phyloP scores from a whole-genome alignment of 2,888 invertebrate genomes.

The Sisyra terminalis region DNA sequence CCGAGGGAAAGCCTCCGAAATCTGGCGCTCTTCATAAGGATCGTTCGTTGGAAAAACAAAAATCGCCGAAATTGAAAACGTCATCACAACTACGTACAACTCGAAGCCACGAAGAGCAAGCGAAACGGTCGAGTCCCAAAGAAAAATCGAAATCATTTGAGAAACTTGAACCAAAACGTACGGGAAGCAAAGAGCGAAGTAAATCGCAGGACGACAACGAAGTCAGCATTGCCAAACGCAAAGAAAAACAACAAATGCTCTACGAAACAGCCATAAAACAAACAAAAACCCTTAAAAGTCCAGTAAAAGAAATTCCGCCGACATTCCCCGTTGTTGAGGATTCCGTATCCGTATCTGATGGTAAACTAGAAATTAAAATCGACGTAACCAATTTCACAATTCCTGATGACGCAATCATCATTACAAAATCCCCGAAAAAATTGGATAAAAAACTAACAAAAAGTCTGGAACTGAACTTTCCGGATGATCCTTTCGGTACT shows the following conservation, averaged over 20 bases:
- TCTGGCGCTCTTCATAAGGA: slow-evolving; percentile 23
- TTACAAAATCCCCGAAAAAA: slow-evolving; percentile 58
- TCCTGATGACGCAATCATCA: slow-evolving; percentile 54
- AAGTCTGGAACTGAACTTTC: slow-evolving; percentile 47
- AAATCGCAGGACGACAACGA: slow-evolving; percentile 60
- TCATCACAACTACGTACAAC: slow-evolving; percentile 26
- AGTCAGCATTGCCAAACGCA: slow-evolving; percentile 51
- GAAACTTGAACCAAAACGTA: slow-evolving; percentile 40
- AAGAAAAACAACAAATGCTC: slow-evolving; percentile 57
- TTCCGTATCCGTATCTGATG: slow-evolving; percentile 54
- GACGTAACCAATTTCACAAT: slow-evolving; percentile 34
- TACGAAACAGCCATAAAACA: slow-evolving; percentile 62
- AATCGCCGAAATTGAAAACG: slow-evolving; percentile 26
- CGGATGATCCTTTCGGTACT: slow-evolving; percentile 17
- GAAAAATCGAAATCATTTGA: slow-evolving; percentile 55
- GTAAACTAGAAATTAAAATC: slow-evolving; percentile 56
- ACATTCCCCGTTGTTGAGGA: slow-evolving; percentile 58
- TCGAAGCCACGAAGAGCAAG: slow-evolving; percentile 43
- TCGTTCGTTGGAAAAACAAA: slow-evolving; percentile 30
- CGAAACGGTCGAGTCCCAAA: slow-evolving; percentile 30
- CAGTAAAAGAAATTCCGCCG: slow-evolving; percentile 53
- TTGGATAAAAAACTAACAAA: slow-evolving; percentile 39
- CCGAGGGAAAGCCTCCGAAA: slow-evolving; percentile 9
- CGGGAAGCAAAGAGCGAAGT: slow-evolving; percentile 43
- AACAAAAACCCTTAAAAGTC: slow-evolving; percentile 55